phyloP scores from a whole-genome alignment of 2,888 invertebrate species.

The Mythimna impura region DNA sequence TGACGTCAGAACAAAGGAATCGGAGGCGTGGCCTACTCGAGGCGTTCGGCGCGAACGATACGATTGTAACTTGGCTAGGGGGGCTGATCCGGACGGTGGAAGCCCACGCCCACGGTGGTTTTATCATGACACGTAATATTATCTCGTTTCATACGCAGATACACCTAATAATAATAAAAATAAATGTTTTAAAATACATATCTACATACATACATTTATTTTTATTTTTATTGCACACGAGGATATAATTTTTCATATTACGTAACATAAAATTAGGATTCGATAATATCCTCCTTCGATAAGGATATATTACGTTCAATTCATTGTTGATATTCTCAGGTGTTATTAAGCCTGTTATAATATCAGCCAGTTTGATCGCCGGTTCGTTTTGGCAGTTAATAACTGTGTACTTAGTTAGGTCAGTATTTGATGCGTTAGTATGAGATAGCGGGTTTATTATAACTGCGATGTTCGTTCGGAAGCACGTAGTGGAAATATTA shows the following conservation, averaged over 20 bases:
- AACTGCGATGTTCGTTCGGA: constrained; percentile 24
- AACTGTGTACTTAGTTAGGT: constrained; percentile 38
- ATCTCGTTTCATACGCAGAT: constrained; percentile 8
- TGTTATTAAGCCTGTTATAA: constrained; percentile 31
- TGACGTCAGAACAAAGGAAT: too few relatives aligned
- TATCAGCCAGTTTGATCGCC: constrained; percentile 39
- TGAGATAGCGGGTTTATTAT: constrained; percentile 49
- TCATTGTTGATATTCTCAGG: constrained; percentile 36
- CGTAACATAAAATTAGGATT: constrained; percentile 31
- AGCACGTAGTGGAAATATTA: constrained; percentile 40
- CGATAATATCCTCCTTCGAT: constrained; percentile 50
- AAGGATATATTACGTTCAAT: constrained; percentile 36
- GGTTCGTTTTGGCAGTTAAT: constrained; percentile 44
- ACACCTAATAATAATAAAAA: constrained; percentile 19
- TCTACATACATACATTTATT: too few relatives aligned
- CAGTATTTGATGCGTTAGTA: constrained; percentile 28
- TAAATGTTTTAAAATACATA: constrained; percentile 24
- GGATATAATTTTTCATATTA: constrained; percentile 21
- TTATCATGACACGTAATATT: not conserved
- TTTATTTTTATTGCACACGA: not conserved
- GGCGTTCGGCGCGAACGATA: too few relatives aligned
- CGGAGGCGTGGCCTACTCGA: too few relatives aligned
- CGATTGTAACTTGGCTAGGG: too few relatives aligned
- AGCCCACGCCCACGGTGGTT: too few relatives aligned
- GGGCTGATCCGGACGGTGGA: too few relatives aligned